These are phyloP conservation scores for Disparrhopalites patrizii DNA, from an alignment of 2,888 invertebrate species.

Conservation along the genomic window DNA sequence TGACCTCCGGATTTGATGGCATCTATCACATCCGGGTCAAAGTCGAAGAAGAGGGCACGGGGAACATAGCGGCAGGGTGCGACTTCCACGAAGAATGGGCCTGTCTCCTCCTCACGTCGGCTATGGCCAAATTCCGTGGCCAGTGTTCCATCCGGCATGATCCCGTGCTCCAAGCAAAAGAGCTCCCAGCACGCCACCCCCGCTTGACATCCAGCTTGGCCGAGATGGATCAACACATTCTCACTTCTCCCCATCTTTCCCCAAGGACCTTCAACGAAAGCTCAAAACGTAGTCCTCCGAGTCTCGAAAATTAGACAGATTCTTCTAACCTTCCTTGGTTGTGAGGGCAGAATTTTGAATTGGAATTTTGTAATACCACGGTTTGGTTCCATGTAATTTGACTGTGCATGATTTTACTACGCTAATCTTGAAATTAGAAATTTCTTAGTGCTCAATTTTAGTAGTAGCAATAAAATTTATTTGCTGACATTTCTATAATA, in stretches of 20 bases:
- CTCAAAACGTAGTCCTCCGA: background rate
- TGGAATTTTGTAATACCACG: too few relatives aligned
- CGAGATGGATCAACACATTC: background rate
- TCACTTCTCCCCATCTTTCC: background rate
- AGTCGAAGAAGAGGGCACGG: constrained; percentile 29
- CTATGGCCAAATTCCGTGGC: constrained; percentile 16
- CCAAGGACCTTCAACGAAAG: too few relatives aligned
- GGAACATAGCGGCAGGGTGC: constrained; percentile 20
- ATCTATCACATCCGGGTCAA: constrained; percentile 21
- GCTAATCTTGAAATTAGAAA: too few relatives aligned
- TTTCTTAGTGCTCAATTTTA: too few relatives aligned
- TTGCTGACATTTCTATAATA: too few relatives aligned
- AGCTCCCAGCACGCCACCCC: constrained; percentile 17
- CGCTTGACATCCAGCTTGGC: constrained; percentile 9
- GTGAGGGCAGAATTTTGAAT: too few relatives aligned
- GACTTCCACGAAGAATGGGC: constrained; percentile 25
- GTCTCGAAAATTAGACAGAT: too few relatives aligned
- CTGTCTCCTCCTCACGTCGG: background rate
- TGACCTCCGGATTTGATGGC: constrained; percentile 48
- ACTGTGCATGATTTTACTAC: too few relatives aligned
- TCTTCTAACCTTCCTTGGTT: too few relatives aligned
- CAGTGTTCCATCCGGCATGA: constrained; percentile 14
- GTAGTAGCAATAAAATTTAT: too few relatives aligned
- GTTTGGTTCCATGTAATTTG: too few relatives aligned
- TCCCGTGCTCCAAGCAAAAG: constrained; percentile 23